Base-by-base conservation (phyloP, 1,140 invertebrate species). In the Magallana gigas region DNA sequence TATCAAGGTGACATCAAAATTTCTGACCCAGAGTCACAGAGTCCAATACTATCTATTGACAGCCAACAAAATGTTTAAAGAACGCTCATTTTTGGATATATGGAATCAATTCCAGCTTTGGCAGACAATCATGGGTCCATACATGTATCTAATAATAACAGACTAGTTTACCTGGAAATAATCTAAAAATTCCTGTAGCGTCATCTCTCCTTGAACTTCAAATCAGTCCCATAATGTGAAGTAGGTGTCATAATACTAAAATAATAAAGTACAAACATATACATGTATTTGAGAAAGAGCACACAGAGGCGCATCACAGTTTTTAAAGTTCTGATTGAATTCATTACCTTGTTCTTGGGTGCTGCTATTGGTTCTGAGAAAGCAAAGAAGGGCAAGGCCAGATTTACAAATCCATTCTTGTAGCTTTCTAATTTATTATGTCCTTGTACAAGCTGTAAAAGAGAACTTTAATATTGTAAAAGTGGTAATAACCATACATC, bases 151-250 rank as follows among this genome's bases (percentile, higher is more conserved):
- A 48, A 48, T 2, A 48, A 48, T 48, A 48, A 48, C 2, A 48
- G 1, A 48, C 2, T 4, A 3, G 36, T 23, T 71, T 91, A 95
- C 95, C 94, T 99, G 97, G 95, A 99, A 99, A 95, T 99, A 98
- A 92, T 98, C 97, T 59, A 99, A 95, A 94, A 99, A 99, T 94
- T 99, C 97, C 92, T 97, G 96, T 23, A 99, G 95, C 0, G 99
- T 99, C 94, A 99, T 96, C 93, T 99, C 98, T 11, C 98, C 98
- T 84, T 97, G 95, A 0, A 99, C 97, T 94, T 99, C 99, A 94
- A 99, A 99, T 85, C 99, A 96, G 94, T 99, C 99, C 99, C 99
- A 99, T 11, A 99, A 95, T 0, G 98, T 99, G 97, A 98, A 99
- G 91, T 99, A 97, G 81, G 96, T 97, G 48, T 98, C 98, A 93